Base-by-base conservation (phyloP, 1,140 invertebrate species). In the Druon quercuslanigerum region DNA sequence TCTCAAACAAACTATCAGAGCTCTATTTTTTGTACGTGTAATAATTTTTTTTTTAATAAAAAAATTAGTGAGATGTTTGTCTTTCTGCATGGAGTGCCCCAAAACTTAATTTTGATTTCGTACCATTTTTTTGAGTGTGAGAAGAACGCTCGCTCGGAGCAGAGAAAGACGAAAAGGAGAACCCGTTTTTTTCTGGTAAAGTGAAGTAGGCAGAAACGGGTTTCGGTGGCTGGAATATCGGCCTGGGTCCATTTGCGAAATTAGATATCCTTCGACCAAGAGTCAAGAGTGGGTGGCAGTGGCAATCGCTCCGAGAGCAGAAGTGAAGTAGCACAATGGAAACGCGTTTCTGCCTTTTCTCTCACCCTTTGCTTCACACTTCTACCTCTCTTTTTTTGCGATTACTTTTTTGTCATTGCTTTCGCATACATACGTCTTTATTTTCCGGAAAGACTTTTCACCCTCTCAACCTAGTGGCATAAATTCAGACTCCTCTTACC, bases 201-300 rank as follows among this genome's bases (percentile, higher is more conserved):
- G 71, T 76, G 70, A 54, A 71, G 66, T 76, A 76, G 75, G 71
- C 70, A 76, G 75, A 76, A 72, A 52, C 33, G 52, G 40, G 75
- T 72, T 76, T 76, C 71, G 75, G 71, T 76, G 56, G 71, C 71
- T 51, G n/a, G 71, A 20, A 46, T 72, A 82, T 79, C 77, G 77
- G 78, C 76, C 75, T 77, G 75, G 71, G 73, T 80, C 82, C 83
- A 86, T 86, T 86, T 86, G 80, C 84, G 82, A 84, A 86, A 86
- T 86, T 86, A 85, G 77, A 85, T 83, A 85, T 78, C 73, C 77
- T 77, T 79, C 54, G 77, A 52, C 74, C 60, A 76, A 72, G 79
- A 72, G 74, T 71, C 60, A 66, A 66, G 25, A 66, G 25, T 66
- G 60, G 74, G 73, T 72, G 74, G 81, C 72, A 77, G 73, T 72